Conservation (phyloP, 1,140 invertebrate species). For the Drosophila biarmipes region DNA sequence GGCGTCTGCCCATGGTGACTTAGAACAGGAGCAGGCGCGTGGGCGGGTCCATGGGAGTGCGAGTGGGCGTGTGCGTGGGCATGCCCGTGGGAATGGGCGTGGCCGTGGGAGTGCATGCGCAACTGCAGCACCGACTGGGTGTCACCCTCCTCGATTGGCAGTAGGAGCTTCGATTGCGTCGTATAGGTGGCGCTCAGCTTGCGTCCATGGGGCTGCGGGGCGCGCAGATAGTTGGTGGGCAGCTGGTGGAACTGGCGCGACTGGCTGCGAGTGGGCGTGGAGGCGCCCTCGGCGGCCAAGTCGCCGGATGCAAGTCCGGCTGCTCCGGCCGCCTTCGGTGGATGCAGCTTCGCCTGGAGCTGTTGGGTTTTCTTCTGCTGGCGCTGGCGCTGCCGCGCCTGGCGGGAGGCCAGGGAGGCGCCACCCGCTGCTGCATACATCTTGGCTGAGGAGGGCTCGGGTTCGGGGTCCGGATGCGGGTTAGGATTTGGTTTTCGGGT, state of each 20-base stretch:
- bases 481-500: constrained; percentile 15
- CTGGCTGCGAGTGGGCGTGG: constrained; percentile 81
- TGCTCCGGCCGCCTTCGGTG: constrained; percentile 82
- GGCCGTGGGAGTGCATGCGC: constrained; percentile 75
- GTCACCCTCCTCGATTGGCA: constrained; percentile 83
- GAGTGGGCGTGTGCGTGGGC: constrained; percentile 32
- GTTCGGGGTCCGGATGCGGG: neutral
- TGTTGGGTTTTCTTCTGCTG: constrained; percentile 85
- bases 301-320: constrained; percentile 54
- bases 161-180: constrained; percentile 80
- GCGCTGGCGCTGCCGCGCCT: constrained; percentile 86
- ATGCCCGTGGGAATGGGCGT: constrained; percentile 55
- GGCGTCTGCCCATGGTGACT: constrained; percentile 54
- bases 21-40: constrained; percentile 15
- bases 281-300: constrained; percentile 69
- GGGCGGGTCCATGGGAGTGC: constrained; percentile 44
- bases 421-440: constrained; percentile 92
- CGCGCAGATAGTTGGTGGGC: constrained; percentile 83
- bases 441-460: constrained; percentile 44
- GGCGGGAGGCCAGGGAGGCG: constrained; percentile 89
- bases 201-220: constrained; percentile 74
- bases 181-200: constrained; percentile 84
- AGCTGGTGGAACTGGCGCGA: constrained; percentile 86
- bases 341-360: constrained; percentile 84
- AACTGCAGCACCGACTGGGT: constrained; percentile 80